Conservation (phyloP, 1,140 invertebrate species). For the Ganaspis sp. region DNA sequence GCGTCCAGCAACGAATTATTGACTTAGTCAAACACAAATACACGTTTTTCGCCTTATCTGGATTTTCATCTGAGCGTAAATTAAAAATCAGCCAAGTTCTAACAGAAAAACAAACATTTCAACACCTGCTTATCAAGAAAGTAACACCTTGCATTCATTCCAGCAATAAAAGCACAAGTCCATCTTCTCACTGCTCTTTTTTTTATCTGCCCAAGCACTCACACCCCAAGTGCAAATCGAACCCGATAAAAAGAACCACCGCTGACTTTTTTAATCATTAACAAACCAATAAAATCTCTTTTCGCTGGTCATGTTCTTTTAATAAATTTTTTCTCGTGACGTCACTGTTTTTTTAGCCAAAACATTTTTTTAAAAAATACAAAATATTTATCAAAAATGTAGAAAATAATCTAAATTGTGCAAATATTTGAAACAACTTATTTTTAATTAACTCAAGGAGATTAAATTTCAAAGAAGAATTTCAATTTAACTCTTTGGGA, state of each 20-base stretch:
- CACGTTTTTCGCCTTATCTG: background rate
- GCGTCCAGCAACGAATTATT: background rate
- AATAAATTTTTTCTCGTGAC: background rate
- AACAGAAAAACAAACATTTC: background rate
- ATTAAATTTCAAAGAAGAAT: too few species aligned
- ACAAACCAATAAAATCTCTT: background rate
- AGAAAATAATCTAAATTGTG: too few species aligned
- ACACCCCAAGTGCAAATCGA: background rate
- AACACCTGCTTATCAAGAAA: background rate
- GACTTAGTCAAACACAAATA: conserved; percentile 1
- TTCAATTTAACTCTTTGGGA: too few species aligned
- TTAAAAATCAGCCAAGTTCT: background rate
- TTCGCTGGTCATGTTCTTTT: conserved; percentile 1
- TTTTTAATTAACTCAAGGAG: too few species aligned
- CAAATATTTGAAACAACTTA: too few species aligned
- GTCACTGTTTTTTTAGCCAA: background rate
- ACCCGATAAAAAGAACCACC: background rate
- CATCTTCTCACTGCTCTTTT: background rate
- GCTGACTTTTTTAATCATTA: background rate
- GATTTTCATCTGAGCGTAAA: background rate
- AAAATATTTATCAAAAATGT: too few species aligned
- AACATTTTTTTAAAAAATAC: too few species aligned
- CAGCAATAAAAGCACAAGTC: background rate
- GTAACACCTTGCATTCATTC: conserved; percentile 10
- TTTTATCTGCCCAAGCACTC: background rate